A percentile compares a stretch with the other conserved stretches of the same genome.
These are phyloP conservation scores for Centrocercus urophasianus DNA, from an alignment of 2,113 vertebrate genomes.

Conservation along the genomic window DNA sequence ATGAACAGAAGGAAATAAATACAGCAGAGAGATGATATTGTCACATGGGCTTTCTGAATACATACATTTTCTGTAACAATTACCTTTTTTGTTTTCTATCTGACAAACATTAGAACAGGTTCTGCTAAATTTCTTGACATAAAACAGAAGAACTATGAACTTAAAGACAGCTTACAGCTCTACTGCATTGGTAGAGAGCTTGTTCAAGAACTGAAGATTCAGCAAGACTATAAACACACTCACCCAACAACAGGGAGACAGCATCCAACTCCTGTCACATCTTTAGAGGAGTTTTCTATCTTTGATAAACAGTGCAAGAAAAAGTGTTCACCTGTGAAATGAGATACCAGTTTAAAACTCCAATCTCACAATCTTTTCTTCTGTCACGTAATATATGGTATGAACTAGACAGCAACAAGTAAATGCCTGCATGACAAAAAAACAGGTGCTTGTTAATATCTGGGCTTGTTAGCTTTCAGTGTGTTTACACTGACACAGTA, in stretches of 20 bases:
- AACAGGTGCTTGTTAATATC: not conserved
- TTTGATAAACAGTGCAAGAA: not conserved
- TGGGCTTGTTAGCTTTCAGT: not conserved
- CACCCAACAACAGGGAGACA: not conserved
- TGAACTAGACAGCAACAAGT: not conserved
- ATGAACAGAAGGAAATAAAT: not conserved
- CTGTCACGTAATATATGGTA: not conserved
- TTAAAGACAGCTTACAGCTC: not conserved
- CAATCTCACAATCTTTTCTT: not conserved
- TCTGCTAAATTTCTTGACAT: not conserved
- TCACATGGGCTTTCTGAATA: not conserved
- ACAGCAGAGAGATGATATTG: not conserved
- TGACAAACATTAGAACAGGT: not conserved
- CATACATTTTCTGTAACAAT: not conserved
- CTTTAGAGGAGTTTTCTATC: not conserved
- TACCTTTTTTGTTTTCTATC: not conserved
- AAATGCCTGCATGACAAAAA: not conserved
- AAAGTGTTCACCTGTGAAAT: not conserved
- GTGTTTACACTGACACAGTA: not conserved
- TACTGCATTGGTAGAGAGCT: not conserved
- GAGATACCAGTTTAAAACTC: not conserved
- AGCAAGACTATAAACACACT: not conserved
- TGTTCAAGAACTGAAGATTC: not conserved
- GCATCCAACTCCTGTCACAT: not conserved
- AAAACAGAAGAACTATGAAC: not conserved